Base-by-base conservation (phyloP, 2,113 vertebrate genomes). In the Rhea pennata region DNA sequence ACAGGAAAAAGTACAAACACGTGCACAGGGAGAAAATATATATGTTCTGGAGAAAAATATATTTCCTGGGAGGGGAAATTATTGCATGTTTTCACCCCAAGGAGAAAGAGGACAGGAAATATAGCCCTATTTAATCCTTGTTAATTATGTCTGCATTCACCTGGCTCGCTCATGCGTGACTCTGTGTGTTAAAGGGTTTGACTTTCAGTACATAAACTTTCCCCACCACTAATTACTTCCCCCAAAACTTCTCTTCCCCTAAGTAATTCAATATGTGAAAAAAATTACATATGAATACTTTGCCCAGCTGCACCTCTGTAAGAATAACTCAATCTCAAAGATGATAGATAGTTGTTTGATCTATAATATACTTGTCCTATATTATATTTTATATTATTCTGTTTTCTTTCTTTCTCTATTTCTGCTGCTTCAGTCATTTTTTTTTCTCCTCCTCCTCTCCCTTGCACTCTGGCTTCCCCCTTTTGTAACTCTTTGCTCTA, bases 351-450 rank as follows among this genome's bases (percentile, higher is more conserved):
- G 61, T 62, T 87, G 66, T 8, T 78, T 70, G 44, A 73, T 87
- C 70, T 85, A 24, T 50, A 56, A 92, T 15, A 39, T 4, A 70
- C 26, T 62, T 62, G 46, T 61, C 40, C 54, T 72, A 10, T 21
- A 70, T 23, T 1, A 3, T 65, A 53, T 66, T 79, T 59, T 70
- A 20, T 46, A 61, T 84, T 72, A 56, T 78, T n/a, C 62, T 50
- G 20, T 65, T 81, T 90, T 9, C 83, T 85, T 90, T 56, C 42
- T 69, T 78, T 72, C 33, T 24, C 58, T 42, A 0, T 64, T 91
- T 78, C 70, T 87, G 44, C n/a, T 50, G 72, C 62, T 94, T 82
- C 80, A 69, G 82, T 82, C 85, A 95, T 80, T 90, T 15, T 80
- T 90, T 15, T 56, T 78, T n/a, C 50, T 72, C 66, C 82, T 33